A percentile compares a stretch with the other conserved stretches of the same genome.
Evolutionary conservation across 2,888 invertebrate genomes (phyloP).

Genomic region (Cheilosia pagana): DNA sequence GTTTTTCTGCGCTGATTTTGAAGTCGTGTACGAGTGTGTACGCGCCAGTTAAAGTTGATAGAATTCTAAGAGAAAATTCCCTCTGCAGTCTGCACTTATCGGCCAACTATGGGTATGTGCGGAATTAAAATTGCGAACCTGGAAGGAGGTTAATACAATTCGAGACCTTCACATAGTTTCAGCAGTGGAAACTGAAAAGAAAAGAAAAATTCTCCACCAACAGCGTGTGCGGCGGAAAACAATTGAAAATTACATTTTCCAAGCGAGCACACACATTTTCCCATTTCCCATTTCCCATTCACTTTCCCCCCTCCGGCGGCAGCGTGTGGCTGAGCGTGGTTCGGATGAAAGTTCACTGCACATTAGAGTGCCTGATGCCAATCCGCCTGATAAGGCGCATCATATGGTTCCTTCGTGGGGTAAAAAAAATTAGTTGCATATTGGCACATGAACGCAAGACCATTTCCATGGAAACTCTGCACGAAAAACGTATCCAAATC

Average conservation of each 20-base stretch:
- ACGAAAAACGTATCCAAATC: constrained; percentile 59
- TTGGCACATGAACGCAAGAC: constrained; percentile 47
- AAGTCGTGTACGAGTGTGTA: constrained; percentile 4
- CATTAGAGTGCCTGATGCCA: constrained; percentile 44
- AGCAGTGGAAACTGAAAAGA: constrained; percentile 24
- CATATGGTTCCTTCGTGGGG: constrained; percentile 41
- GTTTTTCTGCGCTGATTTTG: not conserved
- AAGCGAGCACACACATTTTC: constrained; percentile 57
- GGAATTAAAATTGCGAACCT: constrained; percentile 48
- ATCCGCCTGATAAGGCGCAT: constrained; percentile 62
- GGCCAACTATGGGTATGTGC: constrained; percentile 4
- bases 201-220: constrained; percentile 31
- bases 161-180: constrained; percentile 79
- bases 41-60: constrained; percentile 53
- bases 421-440: constrained; percentile 33
- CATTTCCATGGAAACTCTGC: constrained; percentile 60
- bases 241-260: constrained; percentile 76
- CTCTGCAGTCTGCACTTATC: constrained; percentile 16
- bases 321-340: not conserved
- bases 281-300: constrained; percentile 50
- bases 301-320: constrained; percentile 57
- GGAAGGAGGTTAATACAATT: constrained; percentile 81
- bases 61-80: constrained; percentile 47
- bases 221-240: constrained; percentile 51
- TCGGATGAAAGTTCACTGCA: constrained; percentile 71